Percentiles rank a stretch among this genome's conserved stretches.
Evolutionary conservation across 92 coral and sea anemone genomes (phyloP).

Genomic region (Porites divaricata): DNA sequence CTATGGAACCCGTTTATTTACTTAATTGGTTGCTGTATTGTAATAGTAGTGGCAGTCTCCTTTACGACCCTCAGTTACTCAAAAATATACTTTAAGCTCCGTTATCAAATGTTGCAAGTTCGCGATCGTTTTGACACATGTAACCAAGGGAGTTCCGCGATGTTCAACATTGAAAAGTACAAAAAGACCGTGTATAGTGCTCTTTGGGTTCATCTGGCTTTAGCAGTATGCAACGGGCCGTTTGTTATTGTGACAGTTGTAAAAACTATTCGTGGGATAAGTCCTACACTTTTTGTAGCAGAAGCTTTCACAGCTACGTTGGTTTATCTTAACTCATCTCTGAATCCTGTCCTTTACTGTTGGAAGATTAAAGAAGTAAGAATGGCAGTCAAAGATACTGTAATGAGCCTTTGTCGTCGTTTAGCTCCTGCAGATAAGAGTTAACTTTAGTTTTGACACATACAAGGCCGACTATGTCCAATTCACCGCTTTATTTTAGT

Average conservation of each 20-base stretch:
- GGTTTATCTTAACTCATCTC: constrained; percentile 17
- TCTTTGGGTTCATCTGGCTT: constrained; percentile 22
- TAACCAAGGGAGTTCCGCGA: neutral
- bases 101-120: constrained; percentile 1
- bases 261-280: constrained; percentile 4
- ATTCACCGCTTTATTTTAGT: no score
- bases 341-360: constrained; percentile 25
- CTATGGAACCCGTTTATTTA: neutral
- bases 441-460: neutral
- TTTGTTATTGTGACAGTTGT: constrained; percentile 14
- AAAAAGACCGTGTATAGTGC: constrained; percentile 22
- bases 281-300: constrained; percentile 16
- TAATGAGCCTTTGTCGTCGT: neutral
- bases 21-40: neutral
- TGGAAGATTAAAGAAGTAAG: constrained; percentile 39
- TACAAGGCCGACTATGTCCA: no score
- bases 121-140: constrained; percentile 3
- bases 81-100: constrained; percentile 1
- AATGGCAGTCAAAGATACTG: constrained; percentile 8
- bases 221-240: constrained; percentile 12
- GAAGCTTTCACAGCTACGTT: constrained; percentile 19
- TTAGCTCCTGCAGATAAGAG: neutral
- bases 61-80: constrained; percentile 6
- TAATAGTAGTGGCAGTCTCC: neutral
- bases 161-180: constrained; percentile 14